These are phyloP conservation scores for Vimba vimba DNA, from an alignment of 2,113 vertebrate species.

Conservation along the genomic window DNA sequence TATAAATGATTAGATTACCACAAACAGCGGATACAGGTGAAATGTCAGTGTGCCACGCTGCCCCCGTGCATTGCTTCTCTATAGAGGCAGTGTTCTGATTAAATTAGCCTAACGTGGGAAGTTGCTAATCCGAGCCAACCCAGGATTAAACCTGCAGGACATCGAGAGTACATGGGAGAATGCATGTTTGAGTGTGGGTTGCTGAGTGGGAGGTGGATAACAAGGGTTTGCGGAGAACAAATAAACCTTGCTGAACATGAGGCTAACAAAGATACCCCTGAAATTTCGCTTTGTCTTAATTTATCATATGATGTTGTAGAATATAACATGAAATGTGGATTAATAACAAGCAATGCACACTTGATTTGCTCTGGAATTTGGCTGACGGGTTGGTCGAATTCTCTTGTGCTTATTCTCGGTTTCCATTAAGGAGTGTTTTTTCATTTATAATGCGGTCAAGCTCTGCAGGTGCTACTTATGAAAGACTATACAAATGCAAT, in stretches of 20 bases:
- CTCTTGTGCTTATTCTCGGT: background rate
- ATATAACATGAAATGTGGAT: conserved; percentile 7
- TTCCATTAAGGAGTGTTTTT: background rate
- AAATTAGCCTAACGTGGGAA: conserved; percentile 73
- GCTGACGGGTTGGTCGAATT: background rate
- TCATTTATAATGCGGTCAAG: conserved; percentile 16
- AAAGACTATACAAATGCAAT: background rate
- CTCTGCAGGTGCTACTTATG: conserved; percentile 12
- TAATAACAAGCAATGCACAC: background rate
- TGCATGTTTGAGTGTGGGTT: conserved; percentile 68
- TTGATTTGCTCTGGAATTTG: conserved; percentile 20
- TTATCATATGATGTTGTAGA: background rate
- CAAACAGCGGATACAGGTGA: conserved; percentile 44
- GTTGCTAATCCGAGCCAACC: conserved; percentile 68
- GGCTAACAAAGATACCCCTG: conserved; percentile 10
- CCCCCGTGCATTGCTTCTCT: conserved; percentile 11
- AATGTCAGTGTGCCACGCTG: conserved; percentile 39
- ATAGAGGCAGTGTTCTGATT: conserved; percentile 62
- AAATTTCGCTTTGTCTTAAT: conserved; percentile 14
- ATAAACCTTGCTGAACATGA: conserved; percentile 47
- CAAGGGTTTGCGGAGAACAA: conserved; percentile 44
- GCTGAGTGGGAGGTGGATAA: conserved; percentile 52
- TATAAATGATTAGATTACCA: conserved; percentile 70
- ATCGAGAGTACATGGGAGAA: conserved; percentile 62
- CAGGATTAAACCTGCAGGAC: conserved; percentile 69